Percentiles rank a stretch among this genome's conserved stretches.
These are phyloP conservation scores for Eupithecia inturbata DNA, from an alignment of 2,888 invertebrate genomes.

Conservation along the genomic window DNA sequence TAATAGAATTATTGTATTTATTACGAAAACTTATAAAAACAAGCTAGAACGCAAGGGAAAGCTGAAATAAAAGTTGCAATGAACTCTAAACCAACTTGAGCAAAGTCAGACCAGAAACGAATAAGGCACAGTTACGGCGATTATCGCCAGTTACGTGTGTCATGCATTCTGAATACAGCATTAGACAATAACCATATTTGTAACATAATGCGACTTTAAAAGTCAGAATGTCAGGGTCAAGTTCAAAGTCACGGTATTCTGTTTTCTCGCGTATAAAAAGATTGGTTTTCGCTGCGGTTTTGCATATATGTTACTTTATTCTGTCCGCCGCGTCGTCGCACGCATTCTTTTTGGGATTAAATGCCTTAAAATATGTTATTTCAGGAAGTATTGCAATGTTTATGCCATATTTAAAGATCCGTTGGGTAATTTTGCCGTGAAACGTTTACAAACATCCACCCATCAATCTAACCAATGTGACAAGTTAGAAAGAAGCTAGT, in stretches of 20 bases:
- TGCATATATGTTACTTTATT: neutral
- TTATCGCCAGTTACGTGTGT: conserved; percentile 30
- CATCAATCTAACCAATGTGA: neutral
- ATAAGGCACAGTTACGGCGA: conserved; percentile 31
- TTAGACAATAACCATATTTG: conserved; percentile 41
- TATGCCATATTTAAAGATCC: neutral
- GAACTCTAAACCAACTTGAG: neutral
- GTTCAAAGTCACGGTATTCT: conserved; percentile 37
- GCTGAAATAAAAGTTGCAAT: neutral
- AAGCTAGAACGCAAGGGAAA: neutral
- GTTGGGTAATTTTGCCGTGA: neutral
- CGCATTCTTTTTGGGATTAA: neutral
- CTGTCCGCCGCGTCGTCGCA: neutral
- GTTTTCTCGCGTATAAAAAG: conserved; percentile 8
- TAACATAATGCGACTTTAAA: conserved; percentile 33
- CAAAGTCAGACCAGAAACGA: conserved; percentile 15
- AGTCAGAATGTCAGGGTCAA: conserved; percentile 41
- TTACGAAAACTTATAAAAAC: neutral
- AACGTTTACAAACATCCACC: neutral
- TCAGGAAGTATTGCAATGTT: too few species aligned
- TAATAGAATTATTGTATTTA: neutral
- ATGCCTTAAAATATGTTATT: too few species aligned
- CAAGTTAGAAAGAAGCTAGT: neutral
- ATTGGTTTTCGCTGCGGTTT: neutral
- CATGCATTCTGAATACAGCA: conserved; percentile 32